phyloP scores from a whole-genome alignment of 1,140 invertebrate species.

The Neodiprion lecontei region DNA sequence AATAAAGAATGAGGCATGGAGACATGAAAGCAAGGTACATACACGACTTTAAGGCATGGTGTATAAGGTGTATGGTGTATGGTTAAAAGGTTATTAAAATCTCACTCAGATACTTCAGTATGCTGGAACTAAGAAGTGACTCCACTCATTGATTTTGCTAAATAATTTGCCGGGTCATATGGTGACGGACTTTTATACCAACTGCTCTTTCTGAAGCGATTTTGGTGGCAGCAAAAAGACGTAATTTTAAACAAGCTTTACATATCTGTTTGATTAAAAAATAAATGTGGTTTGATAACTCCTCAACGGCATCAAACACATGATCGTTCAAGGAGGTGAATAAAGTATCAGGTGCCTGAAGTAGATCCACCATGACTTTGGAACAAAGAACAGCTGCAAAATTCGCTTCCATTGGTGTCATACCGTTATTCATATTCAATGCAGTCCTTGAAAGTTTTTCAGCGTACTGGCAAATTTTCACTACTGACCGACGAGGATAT shows the following conservation, averaged over 20 bases:
- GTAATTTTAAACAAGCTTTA: constrained; percentile 10
- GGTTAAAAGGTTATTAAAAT: constrained; percentile 1
- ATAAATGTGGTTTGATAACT: constrained; percentile 12
- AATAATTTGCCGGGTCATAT: constrained; percentile 14
- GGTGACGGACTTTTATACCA: constrained; percentile 10
- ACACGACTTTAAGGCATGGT: neutral
- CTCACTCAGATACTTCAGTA: constrained; percentile 4
- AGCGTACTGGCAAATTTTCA: constrained; percentile 13
- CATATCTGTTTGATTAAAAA: constrained; percentile 1
- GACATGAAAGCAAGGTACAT: neutral
- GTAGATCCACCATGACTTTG: constrained; percentile 12
- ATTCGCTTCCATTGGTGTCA: neutral
- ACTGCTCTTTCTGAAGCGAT: neutral
- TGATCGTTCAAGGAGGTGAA: constrained; percentile 7
- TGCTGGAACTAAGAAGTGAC: neutral
- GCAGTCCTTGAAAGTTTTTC: constrained; percentile 6
- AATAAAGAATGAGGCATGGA: neutral
- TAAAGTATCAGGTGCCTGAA: constrained; percentile 10
- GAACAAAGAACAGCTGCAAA: constrained; percentile 12
- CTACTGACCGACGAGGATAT: constrained; percentile 6
- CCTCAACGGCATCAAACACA: constrained; percentile 13
- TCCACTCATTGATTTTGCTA: constrained; percentile 8
- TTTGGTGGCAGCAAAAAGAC: constrained; percentile 16
- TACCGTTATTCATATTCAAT: neutral
- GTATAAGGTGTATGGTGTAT: neutral